Percentiles rank a stretch among this genome's conserved stretches.
Conservation (phyloP, 2,113 vertebrate species). For the Rissa tridactyla region DNA sequence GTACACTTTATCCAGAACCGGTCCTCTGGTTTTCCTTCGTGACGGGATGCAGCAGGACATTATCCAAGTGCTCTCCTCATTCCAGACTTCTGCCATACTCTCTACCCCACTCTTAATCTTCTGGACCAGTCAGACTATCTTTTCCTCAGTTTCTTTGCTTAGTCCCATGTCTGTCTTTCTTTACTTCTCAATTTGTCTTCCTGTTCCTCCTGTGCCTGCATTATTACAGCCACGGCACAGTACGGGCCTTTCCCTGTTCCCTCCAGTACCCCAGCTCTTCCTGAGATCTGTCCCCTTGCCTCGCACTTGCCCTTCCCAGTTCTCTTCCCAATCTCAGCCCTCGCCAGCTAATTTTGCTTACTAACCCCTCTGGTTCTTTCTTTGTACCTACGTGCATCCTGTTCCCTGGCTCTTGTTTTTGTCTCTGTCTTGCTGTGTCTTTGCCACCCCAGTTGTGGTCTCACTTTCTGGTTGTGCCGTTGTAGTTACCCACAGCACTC, state of each 20-base stretch:
- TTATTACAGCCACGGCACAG: neutral
- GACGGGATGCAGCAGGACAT: neutral
- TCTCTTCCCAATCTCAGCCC: neutral
- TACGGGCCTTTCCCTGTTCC: neutral
- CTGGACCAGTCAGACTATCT: neutral
- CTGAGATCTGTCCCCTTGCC: neutral
- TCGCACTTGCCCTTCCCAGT: neutral
- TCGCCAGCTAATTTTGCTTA: neutral
- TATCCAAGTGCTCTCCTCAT: neutral
- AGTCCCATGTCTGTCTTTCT: neutral
- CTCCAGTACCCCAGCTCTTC: neutral
- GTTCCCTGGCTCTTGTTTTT: neutral
- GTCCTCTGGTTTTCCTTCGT: neutral
- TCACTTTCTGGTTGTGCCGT: neutral
- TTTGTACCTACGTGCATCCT: neutral
- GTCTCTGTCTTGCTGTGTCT: neutral
- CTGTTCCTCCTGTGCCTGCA: neutral
- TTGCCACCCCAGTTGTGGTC: neutral
- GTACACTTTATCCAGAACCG: neutral
- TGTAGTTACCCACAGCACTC: neutral
- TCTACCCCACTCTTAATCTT: neutral
- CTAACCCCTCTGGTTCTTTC: neutral
- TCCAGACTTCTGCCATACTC: neutral
- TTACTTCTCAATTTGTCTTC: neutral
- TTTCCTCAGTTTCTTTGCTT: neutral